A percentile compares a stretch with the other conserved stretches of the same genome.
Evolutionary conservation across 2,888 invertebrate species (phyloP).

Genomic region (Taphrorychus bicolor): DNA sequence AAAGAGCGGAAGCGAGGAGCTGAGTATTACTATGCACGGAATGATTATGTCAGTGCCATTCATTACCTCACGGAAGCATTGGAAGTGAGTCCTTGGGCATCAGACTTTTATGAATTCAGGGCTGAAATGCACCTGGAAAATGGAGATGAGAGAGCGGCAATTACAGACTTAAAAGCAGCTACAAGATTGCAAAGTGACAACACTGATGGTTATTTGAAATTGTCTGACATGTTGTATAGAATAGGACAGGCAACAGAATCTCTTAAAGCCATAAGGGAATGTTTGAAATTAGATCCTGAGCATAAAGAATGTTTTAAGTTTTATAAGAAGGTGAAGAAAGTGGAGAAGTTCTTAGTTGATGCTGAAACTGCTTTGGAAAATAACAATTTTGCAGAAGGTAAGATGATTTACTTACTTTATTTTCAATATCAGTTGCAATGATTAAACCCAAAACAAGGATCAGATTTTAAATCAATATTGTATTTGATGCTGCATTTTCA

Average conservation of each 20-base stretch:
- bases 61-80: slow-evolving; percentile 70
- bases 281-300: slow-evolving; percentile 95
- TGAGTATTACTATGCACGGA: slow-evolving; percentile 67
- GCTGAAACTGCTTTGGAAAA: slow-evolving; percentile 69
- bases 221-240: slow-evolving; percentile 83
- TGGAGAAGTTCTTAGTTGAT: slow-evolving; percentile 80
- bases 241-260: slow-evolving; percentile 92
- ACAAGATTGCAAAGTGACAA: slow-evolving; percentile 93
- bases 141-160: slow-evolving; percentile 84
- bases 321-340: slow-evolving; percentile 95
- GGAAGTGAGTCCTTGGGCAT: slow-evolving; percentile 90
- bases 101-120: slow-evolving; percentile 80
- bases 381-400: slow-evolving; percentile 69
- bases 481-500: no score
- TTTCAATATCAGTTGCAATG: no score
- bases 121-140: slow-evolving; percentile 82
- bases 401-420: no score
- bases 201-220: slow-evolving; percentile 82
- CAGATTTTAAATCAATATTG: no score
- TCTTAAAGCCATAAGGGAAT: slow-evolving; percentile 93
- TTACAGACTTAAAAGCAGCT: slow-evolving; percentile 88
- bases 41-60: slow-evolving; percentile 68
- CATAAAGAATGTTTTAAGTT: slow-evolving; percentile 95
- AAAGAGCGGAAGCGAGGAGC: slow-evolving; percentile 70
- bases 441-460: no score